These are phyloP conservation scores for Acleris emargana DNA, from an alignment of 2,888 invertebrate genomes.

Conservation along the genomic window DNA sequence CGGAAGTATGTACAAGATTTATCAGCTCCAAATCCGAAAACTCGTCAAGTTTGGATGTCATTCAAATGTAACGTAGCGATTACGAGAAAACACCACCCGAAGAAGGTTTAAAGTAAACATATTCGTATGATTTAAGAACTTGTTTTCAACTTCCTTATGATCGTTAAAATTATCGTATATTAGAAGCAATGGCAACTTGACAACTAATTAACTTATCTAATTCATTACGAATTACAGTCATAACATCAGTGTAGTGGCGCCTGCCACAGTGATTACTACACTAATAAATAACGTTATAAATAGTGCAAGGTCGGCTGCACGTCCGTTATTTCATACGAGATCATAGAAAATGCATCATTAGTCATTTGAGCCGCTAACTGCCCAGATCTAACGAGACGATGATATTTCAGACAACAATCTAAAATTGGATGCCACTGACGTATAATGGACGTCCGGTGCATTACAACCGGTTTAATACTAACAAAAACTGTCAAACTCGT, in stretches of 20 bases:
- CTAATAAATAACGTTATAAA: constrained; percentile 25
- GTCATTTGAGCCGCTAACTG: constrained; percentile 50
- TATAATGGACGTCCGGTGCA: constrained; percentile 53
- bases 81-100: background rate
- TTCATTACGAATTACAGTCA: constrained; percentile 18
- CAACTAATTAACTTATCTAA: constrained; percentile 20
- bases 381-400: constrained; percentile 55
- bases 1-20: background rate
- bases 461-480: constrained; percentile 52
- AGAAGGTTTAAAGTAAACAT: constrained; percentile 8
- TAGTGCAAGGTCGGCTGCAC: constrained; percentile 29
- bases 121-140: constrained; percentile 20
- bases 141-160: constrained; percentile 27
- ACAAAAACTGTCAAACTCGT: constrained; percentile 42
- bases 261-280: constrained; percentile 1
- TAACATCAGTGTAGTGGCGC: constrained; percentile 22
- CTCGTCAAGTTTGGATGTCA: background rate
- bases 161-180: constrained; percentile 14
- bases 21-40: no score
- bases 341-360: constrained; percentile 45
- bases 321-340: constrained; percentile 24
- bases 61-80: background rate
- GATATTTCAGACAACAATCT: constrained; percentile 64
- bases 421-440: constrained; percentile 68
- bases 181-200: constrained; percentile 2